Base-by-base conservation (phyloP, 1,140 invertebrate species). In the Telenomus remus region DNA sequence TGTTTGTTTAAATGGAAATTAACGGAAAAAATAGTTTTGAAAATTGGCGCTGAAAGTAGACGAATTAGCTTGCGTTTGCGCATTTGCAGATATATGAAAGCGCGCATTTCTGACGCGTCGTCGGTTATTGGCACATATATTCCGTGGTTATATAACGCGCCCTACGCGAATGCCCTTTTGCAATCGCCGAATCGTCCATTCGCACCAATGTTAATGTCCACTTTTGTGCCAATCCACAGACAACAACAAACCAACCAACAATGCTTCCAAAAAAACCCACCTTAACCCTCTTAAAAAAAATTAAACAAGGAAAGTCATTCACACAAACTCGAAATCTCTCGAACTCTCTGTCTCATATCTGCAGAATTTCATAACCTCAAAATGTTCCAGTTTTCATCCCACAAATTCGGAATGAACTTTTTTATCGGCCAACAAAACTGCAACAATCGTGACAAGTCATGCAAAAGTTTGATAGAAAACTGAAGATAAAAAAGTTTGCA, bases 141-240 rank as follows among this genome's bases (percentile, higher is more conserved):
- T 50, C 47, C 72, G 70, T 19, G 71, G 61, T 82, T 84, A 84
- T 80, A 75, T 84, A 84, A 84, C 76, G 48, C 55, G 76, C 74
- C 70, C 76, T 80, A 56, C 60, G 63, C 68, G 54, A 79, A 72
- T 79, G 73, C 69, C 66, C 70, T 76, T 79, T 42, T 1, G 42
- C 42, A 19, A 46, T 54, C 60, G 19, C 43, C 7, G 16, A 33
- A 34, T 13, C 33, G 48, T 19, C 16, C 16, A 33, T 64, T 51
- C 56, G 39, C 49, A 9, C 50, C 27, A 33, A 57, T 10, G 43
- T 35, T 27, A 42, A 8, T 4, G 37, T 11, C 1, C 37, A n/a
- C n/a, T n/a, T n/a, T n/a, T n/a, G n/a, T n/a, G n/a, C n/a, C n/a
- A n/a, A n/a, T n/a, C n/a, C n/a, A n/a, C n/a, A n/a, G n/a, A n/a